Base-by-base conservation (phyloP, 1,140 invertebrate genomes). In the Zaprionus lachaisei region DNA sequence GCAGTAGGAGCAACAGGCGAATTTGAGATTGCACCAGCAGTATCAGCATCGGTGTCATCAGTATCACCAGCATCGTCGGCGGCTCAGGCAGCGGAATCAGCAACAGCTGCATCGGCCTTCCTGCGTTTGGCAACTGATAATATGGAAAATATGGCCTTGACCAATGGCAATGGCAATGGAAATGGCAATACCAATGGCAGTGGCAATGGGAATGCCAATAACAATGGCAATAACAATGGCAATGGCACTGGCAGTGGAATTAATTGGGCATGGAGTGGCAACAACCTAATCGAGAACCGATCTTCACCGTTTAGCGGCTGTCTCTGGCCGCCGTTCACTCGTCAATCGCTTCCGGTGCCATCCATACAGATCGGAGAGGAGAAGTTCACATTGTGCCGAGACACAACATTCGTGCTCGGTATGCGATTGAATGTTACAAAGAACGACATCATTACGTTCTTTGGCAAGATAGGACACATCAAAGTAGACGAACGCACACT, bases 351-450 rank as follows among this genome's bases (percentile, higher is more conserved):
- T 1, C 63, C 61, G 14, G 28, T 56, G 12, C 56, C 31, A 7
- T 49, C 65, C 34, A 54, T 89, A 31, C 70, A 54, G n/a, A 56
- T 85, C 0, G 68, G 73, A 1, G 72, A 77, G 7, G 79, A 91
- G 58, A 71, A 78, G 41, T 90, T 70, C 15, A 41, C 67, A 15
- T 37, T 90, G 6, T 67, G 81, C n/a, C 37, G 63, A 22, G 71
- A 90, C 12, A 90, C 85, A 3, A 38, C 90, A 1, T 90, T 91
- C 11, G 85, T 90, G 17, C 64, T 90, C 28, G 82, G 86, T 2
- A 86, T 90, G 85, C 82, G 70, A 2, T 34, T 66, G 1, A 90
- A 72, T 28, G 77, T 90, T 7, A 91, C 86, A 4, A 90, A 90
- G 41, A 82, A 91, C 26, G 82, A 90, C 7, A 90, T 90, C 0